These are phyloP conservation scores for Salminus brasiliensis DNA, from an alignment of 2,113 vertebrate species.

Conservation along the genomic window DNA sequence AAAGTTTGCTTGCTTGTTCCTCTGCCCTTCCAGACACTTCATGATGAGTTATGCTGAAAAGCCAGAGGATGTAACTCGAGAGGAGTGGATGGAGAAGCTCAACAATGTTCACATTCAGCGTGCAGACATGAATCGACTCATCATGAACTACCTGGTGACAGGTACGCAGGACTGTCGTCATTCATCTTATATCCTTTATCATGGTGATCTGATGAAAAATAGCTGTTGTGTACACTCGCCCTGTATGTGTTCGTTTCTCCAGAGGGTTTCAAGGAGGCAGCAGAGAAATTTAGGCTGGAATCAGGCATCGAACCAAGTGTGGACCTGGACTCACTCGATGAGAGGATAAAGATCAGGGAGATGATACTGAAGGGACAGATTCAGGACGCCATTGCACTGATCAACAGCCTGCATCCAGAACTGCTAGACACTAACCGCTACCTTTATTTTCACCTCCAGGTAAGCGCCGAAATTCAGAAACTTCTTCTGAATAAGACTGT, in stretches of 20 bases:
- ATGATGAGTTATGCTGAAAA: constrained; percentile 98
- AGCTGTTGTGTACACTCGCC: not conserved
- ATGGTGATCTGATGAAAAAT: not conserved
- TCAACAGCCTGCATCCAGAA: constrained; percentile 97
- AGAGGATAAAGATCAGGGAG: constrained; percentile 97
- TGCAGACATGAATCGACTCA: constrained; percentile 98
- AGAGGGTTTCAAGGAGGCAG: constrained; percentile 99
- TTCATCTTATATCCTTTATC: not conserved
- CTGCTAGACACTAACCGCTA: constrained; percentile 96
- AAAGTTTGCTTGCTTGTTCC: not conserved
- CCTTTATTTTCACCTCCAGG: constrained; percentile 98
- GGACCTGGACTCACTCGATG: constrained; percentile 93
- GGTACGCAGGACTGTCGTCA: constrained; percentile 67
- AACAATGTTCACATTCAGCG: constrained; percentile 98
- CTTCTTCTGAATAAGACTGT: no score
- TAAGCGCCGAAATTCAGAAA: constrained; percentile 53
- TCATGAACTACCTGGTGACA: constrained; percentile 98
- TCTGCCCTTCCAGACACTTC: constrained; percentile 56
- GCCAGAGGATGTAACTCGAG: constrained; percentile 95
- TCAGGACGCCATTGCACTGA: constrained; percentile 93
- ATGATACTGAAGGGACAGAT: constrained; percentile 98
- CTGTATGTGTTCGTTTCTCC: constrained; percentile 48
- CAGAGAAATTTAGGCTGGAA: constrained; percentile 97
- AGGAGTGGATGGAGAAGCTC: constrained; percentile 99
- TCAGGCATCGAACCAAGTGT: constrained; percentile 97